Evolutionary conservation across 2,888 invertebrate genomes (phyloP).

Genomic region (Steinernema scapterisci): DNA sequence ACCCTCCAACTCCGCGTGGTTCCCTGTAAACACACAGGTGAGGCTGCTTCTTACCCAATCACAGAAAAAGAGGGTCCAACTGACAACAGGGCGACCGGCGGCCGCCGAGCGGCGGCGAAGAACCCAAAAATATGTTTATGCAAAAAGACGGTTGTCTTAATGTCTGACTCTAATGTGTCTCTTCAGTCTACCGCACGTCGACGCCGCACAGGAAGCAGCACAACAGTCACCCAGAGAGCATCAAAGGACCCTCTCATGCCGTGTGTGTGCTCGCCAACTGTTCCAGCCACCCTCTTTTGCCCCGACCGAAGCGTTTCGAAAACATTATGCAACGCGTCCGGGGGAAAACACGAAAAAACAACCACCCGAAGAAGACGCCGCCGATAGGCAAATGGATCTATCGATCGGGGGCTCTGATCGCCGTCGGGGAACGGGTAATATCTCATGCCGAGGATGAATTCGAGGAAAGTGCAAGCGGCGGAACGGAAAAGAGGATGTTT

Average conservation of each 20-base stretch:
- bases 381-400: neutral
- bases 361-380: neutral
- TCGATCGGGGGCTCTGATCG: neutral
- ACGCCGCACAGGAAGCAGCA: no score
- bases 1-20: no score
- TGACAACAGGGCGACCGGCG: neutral
- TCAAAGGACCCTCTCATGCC: neutral
- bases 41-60: no score
- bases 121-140: constrained; percentile 31
- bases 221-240: no score
- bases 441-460: neutral
- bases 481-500: neutral
- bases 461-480: neutral
- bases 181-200: no score
- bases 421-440: neutral
- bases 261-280: constrained; percentile 17
- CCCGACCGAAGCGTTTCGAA: neutral
- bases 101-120: neutral
- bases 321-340: constrained; percentile 29
- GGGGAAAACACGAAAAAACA: constrained; percentile 10
- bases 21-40: no score
- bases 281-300: neutral
- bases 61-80: no score
- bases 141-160: neutral
- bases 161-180: constrained; percentile 6